Base-by-base conservation (phyloP, 1,140 invertebrate genomes). In the Drosophila teissieri region DNA sequence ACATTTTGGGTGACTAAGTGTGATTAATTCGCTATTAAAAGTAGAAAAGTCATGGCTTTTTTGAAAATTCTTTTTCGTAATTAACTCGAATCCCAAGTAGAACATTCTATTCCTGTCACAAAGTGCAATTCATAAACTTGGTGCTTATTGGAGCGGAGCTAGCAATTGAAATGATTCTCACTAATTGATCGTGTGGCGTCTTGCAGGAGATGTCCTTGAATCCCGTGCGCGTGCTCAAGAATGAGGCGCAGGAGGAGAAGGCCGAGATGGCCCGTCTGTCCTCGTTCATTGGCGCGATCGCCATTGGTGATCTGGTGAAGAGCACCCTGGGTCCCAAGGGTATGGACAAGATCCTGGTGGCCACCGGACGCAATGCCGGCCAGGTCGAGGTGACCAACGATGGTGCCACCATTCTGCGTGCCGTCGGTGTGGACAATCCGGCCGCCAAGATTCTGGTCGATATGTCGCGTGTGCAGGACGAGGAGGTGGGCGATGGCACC, bases 401-500 rank as follows among this genome's bases (percentile, higher is more conserved):
- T 94, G 99, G 99, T 64, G 99, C 99, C 12, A 99, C 99, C 6
- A 99, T 99, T 92, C 93, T 99, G 45, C 98, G 98, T 92, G 96
- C 97, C 11, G 95, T 99, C 67, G 98, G 99, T 51, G 97, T 99
- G 22, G 99, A 99, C 92, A 99, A 99, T 93, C 98, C 99, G 52
- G 98, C 98, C 34, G 99, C 98, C 3, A 99, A 99, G 94, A 98
- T 99, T 91, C 93, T 99, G 31, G 98, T 99, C 17, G 98, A 99
- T 78, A 99, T 99, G 95, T 98, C 98, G 3, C 97, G 97, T 93
- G 98, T 98, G 8, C 99, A 99, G 92, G 99, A 99, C 94, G 98
- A 99, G 93, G 99, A 99, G 95, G 99, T 99, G 81, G 99, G 99
- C 54, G 99, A 99, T 95, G 99, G 99, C 31, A 99, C 99, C 42